Conservation (phyloP, 2,888 invertebrate species). For the Eupeodes latifasciatus region DNA sequence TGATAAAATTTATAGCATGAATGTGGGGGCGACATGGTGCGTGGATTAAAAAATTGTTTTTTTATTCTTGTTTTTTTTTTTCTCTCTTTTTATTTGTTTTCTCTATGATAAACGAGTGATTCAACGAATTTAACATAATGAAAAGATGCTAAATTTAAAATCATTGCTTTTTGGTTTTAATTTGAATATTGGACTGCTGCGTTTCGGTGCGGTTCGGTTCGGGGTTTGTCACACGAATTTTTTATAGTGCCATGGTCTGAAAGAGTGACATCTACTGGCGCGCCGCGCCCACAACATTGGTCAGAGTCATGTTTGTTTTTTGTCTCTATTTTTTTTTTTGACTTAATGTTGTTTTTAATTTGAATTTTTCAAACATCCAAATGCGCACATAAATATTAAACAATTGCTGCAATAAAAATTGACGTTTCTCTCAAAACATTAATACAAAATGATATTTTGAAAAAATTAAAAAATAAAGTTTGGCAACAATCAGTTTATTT, state of each 20-base stretch:
- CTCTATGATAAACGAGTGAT: constrained; percentile 57
- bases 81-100: neutral
- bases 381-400: constrained; percentile 20
- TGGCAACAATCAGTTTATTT: constrained; percentile 4
- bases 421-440: neutral
- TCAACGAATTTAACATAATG: constrained; percentile 44
- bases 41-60: constrained; percentile 2
- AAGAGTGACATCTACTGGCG: neutral
- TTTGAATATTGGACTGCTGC: neutral
- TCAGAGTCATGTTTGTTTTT: constrained; percentile 33
- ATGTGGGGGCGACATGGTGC: constrained; percentile 40
- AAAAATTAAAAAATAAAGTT: neutral
- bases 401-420: constrained; percentile 5
- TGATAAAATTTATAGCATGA: constrained; percentile 69
- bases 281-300: constrained; percentile 50
- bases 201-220: constrained; percentile 9
- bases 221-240: constrained; percentile 41
- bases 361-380: neutral
- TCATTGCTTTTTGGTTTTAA: constrained; percentile 16
- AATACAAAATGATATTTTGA: neutral
- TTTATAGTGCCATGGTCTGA: constrained; percentile 52
- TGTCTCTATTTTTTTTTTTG: neutral
- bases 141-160: constrained; percentile 61
- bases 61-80: neutral
- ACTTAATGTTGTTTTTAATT: neutral